Percentiles rank a stretch among this genome's conserved stretches.
These are phyloP conservation scores for Syndactyla subalaris DNA, from an alignment of 2,797 vertebrate genomes.

Conservation along the genomic window DNA sequence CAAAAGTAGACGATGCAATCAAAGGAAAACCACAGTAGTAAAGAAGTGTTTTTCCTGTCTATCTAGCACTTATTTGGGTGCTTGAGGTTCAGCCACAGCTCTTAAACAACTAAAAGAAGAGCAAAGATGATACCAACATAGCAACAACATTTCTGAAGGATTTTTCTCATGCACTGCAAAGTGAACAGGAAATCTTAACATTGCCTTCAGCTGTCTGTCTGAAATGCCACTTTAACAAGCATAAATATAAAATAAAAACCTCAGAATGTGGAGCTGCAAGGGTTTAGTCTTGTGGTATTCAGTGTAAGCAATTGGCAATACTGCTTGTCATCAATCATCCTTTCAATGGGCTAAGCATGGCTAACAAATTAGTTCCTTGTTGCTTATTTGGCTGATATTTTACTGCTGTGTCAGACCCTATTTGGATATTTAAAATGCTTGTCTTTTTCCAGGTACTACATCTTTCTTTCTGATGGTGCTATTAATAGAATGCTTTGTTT, in stretches of 20 bases:
- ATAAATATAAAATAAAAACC: neutral
- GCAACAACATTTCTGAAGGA: neutral
- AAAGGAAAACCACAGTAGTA: neutral
- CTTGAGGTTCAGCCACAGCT: neutral
- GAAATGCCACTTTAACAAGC: neutral
- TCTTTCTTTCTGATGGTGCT: neutral
- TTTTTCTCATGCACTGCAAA: neutral
- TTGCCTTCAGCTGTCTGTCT: neutral
- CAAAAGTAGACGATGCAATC: neutral
- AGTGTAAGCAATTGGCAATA: neutral
- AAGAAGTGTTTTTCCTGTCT: neutral
- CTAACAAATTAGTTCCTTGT: neutral
- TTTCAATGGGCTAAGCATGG: neutral
- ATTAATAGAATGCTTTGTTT: neutral
- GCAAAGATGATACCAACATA: neutral
- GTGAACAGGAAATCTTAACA: neutral
- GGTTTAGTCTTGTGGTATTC: neutral
- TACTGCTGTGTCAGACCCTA: neutral
- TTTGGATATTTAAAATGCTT: neutral
- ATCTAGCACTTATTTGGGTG: neutral
- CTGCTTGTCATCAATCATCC: neutral
- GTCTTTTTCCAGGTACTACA: neutral
- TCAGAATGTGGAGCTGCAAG: neutral
- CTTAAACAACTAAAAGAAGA: neutral
- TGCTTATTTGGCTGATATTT: neutral